Base-by-base conservation (phyloP, 2,113 vertebrate genomes). In the Strix aluco region DNA sequence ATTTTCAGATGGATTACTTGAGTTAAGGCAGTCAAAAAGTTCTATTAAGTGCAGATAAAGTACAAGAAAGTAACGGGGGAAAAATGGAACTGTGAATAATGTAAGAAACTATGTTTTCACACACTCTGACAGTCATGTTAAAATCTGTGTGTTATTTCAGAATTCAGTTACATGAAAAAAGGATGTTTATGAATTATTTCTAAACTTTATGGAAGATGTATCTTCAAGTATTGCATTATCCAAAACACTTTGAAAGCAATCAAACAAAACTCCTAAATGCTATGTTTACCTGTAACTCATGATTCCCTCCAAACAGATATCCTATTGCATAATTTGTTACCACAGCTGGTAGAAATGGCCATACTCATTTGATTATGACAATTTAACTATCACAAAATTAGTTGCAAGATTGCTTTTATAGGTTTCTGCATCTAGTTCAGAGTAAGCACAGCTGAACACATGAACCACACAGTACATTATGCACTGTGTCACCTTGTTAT, bases 391-490 rank as follows among this genome's bases (percentile, higher is more conserved):
- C 21, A 72, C 58, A 74, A 81, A 91, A 78, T 66, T 58, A 44
- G 36, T 78, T 74, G 4, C 7, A 25, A 67, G 8, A 7, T 75
- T 67, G 9, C 4, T 82, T 58, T 80, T 57, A 32, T 40, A 58
- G 18, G 66, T 42, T 74, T 82, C 52, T 88, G 10, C n/a, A 75
- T 75, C 21, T 26, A 49, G 5, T 79, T 85, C n/a, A 55, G 51
- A 49, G 36, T 61, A 79, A 80, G 46, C 27, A 52, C 13, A 42
- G 34, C 17, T 27, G 59, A 93, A 30, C 11, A 6, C 27, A 30
- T 13, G 47, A 86, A 44, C 14, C 12, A 30, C 4, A 7, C 5
- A 13, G 23, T 1, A 1, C 34, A 44, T 9, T 20, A 15, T 3
- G 5, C 12, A 79, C 30, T 78, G 36, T 58, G 30, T 92, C 59